phyloP scores from a whole-genome alignment of 92 coral and sea anemone genomes.

The Umimayanthus chanpuru region DNA sequence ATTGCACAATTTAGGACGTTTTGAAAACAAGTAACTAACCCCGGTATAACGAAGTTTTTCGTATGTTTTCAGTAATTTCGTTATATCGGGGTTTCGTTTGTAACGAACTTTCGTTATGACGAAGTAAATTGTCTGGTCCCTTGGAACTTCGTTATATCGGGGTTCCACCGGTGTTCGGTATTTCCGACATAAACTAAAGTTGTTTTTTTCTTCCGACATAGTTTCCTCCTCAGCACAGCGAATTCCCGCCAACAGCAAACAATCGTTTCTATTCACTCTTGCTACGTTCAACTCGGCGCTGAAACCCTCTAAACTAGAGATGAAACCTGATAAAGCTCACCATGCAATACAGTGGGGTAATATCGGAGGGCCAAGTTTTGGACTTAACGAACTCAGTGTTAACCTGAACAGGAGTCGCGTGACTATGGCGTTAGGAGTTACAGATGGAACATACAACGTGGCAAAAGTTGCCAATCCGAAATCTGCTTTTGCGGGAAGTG shows the following conservation, averaged over 20 bases:
- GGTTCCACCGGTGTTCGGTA: too few species aligned
- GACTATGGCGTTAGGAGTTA: background rate
- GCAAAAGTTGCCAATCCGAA: background rate
- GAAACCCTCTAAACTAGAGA: background rate
- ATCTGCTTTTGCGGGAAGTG: background rate
- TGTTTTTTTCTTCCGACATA: background rate
- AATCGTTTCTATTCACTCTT: background rate
- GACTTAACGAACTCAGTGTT: background rate
- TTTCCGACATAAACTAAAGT: too few species aligned
- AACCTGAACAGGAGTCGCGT: background rate
- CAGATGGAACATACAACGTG: background rate
- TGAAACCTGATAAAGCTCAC: background rate
- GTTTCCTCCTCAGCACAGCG: background rate
- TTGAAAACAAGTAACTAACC: too few species aligned
- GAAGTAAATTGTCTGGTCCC: too few species aligned
- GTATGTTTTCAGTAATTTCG: too few species aligned
- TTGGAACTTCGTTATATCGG: too few species aligned
- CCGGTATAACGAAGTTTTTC: too few species aligned
- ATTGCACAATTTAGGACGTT: too few species aligned
- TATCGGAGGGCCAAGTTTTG: background rate
- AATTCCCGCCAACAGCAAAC: background rate
- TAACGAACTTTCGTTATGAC: too few species aligned
- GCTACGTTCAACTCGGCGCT: background rate
- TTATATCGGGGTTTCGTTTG: too few species aligned
- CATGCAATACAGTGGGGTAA: constrained; percentile 12